phyloP scores from a whole-genome alignment of 2,113 vertebrate species.

The Callospermophilus lateralis region DNA sequence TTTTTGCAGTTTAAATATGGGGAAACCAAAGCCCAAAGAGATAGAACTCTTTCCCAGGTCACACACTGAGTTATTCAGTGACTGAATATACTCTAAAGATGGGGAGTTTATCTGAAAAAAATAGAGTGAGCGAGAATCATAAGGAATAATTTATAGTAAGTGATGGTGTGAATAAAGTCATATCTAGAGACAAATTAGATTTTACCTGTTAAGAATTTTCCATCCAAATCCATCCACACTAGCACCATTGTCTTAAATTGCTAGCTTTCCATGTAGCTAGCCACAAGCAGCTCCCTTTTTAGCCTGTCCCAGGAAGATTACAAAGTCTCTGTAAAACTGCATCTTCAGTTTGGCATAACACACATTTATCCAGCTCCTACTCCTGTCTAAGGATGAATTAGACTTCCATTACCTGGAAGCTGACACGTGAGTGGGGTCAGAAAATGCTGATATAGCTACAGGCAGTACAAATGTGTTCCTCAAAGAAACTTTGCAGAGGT shows the following conservation, averaged over 20 bases:
- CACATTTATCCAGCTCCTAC: background rate
- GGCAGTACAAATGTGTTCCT: background rate
- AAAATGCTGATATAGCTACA: background rate
- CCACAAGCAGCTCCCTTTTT: background rate
- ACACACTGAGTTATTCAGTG: background rate
- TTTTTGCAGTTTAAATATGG: conserved; percentile 29
- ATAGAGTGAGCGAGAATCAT: background rate
- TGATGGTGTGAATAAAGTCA: background rate
- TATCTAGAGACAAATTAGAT: background rate
- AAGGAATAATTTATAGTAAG: background rate
- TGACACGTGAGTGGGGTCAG: background rate
- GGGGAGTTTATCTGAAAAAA: background rate
- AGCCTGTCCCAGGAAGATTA: background rate
- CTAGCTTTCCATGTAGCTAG: background rate
- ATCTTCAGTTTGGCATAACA: background rate
- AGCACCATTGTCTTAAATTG: background rate
- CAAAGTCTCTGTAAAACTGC: background rate
- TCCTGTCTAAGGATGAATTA: background rate
- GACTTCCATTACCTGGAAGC: background rate
- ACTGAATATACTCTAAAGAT: background rate
- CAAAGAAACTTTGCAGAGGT: background rate
- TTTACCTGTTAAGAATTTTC: background rate
- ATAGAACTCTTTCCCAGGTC: background rate
- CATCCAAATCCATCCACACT: background rate
- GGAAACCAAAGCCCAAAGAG: background rate